These are phyloP conservation scores for Irena cyanogastra DNA, from an alignment of 2,113 vertebrate species.

Conservation along the genomic window DNA sequence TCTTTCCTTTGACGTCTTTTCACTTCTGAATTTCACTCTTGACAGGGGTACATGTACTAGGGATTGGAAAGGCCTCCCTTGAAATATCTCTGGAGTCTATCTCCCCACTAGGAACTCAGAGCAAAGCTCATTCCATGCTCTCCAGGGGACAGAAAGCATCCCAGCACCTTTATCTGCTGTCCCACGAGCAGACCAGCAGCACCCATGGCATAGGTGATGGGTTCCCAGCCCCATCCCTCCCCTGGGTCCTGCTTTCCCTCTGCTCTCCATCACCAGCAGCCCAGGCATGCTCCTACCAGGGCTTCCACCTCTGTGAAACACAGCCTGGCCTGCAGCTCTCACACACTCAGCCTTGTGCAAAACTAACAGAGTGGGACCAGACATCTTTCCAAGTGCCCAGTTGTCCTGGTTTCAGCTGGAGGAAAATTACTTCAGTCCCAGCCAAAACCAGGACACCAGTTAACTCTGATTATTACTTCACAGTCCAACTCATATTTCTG, in stretches of 20 bases:
- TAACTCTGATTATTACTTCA: not conserved
- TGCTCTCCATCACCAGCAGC: not conserved
- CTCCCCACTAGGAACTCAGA: not conserved
- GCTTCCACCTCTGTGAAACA: accelerated
- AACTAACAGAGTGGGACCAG: not conserved
- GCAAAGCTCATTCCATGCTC: not conserved
- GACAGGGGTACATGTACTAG: not conserved
- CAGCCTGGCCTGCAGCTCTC: not conserved
- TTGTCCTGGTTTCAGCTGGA: not conserved
- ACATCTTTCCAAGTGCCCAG: not conserved
- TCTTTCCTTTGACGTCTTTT: not conserved
- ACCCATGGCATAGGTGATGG: accelerated
- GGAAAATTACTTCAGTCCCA: not conserved
- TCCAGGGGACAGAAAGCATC: not conserved
- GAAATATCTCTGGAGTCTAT: not conserved
- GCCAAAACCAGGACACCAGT: not conserved
- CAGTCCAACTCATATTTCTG: not conserved
- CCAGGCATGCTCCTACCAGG: accelerated
- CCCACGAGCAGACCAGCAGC: not conserved
- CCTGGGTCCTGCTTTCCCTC: not conserved
- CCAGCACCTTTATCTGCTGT: no score
- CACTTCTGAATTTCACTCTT: not conserved
- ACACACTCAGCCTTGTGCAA: not conserved
- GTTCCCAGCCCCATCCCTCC: not conserved
- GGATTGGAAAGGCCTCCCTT: not conserved